Conservation (phyloP, 2,113 vertebrate genomes). For the Menura novaehollandiae region DNA sequence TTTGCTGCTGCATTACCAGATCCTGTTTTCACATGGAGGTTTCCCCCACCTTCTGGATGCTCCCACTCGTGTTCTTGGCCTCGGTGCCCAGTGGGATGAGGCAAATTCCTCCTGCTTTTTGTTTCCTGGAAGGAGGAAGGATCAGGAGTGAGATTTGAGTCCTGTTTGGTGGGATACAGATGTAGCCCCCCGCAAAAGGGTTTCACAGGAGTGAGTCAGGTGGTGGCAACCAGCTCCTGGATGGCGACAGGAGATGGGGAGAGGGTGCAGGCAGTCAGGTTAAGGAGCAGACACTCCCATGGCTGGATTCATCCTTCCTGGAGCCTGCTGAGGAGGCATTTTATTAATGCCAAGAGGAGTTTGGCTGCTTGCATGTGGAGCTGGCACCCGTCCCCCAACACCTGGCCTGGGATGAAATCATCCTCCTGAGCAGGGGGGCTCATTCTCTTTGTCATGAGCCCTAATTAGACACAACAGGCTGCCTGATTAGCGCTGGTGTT, state of each 20-base stretch:
- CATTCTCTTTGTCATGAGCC: neutral
- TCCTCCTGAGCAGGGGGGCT: neutral
- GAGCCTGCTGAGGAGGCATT: neutral
- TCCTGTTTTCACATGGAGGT: neutral
- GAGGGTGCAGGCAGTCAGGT: neutral
- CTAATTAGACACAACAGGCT: neutral
- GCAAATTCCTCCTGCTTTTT: neutral
- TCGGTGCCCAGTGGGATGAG: neutral
- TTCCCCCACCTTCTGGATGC: neutral
- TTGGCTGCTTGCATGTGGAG: neutral
- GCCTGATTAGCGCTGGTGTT: neutral
- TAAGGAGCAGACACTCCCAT: neutral
- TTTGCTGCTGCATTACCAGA: neutral
- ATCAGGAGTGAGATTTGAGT: neutral
- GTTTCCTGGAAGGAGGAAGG: neutral
- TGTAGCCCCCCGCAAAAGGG: neutral
- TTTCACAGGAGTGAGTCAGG: neutral
- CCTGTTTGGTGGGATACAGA: neutral
- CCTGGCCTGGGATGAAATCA: conserved; percentile 23
- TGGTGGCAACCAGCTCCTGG: neutral
- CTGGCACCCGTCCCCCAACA: conserved; percentile 16
- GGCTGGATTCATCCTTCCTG: neutral
- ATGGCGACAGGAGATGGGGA: neutral
- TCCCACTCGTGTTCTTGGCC: neutral
- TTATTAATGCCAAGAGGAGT: neutral